Evolutionary conservation across 2,888 invertebrate species (phyloP), one percentile per base, ranked within the genome.

Genomic region (Brachypalpus laphriformis): DNA sequence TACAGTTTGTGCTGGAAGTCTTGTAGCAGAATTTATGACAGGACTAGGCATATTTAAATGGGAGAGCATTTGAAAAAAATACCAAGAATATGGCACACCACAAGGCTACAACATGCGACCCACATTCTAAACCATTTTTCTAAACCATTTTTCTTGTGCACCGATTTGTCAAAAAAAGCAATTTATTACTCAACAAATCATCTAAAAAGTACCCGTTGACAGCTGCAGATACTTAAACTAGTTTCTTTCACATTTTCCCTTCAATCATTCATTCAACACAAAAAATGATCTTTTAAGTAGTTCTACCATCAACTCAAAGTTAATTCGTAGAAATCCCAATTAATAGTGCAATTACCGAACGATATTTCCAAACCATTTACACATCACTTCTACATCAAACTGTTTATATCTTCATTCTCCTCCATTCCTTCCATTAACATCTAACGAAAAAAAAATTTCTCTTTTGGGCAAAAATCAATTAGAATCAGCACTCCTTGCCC

Each of bases 241-340:
- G 74, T 63, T 74, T 40, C 20, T 25, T 63, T 14, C 31, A 9
- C 37, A 3, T 28, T 49, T 57, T 20, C n/a, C 28, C 16, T 37
- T 22, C 42, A 45, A 8, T 25, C 37, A 7, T 7, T 28, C 54
- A 47, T 59, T 28, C 25, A 51, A 72, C 3, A 25, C 3, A 25
- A 59, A 61, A 72, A 72, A 72, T 61, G 51, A 74, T 65, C 63
- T 54, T 56, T 56, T 47, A 65, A 74, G 74, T 74, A 63, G 56
- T 65, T 74, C 54, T n/a, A 42, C 20, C 37, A 51, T 40, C 51
- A 66, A 51, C 51, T 68, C 54, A 16, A 45, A 54, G 42, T 74
- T 22, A 63, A 22, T 74, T 74, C 63, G 18, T 63, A 37, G 74
- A 74, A 74, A 74, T 45, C 56, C 45, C 74, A 65, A 74, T 74